Conservation (phyloP, 2,113 vertebrate species). For the Chloropsis hardwickii region DNA sequence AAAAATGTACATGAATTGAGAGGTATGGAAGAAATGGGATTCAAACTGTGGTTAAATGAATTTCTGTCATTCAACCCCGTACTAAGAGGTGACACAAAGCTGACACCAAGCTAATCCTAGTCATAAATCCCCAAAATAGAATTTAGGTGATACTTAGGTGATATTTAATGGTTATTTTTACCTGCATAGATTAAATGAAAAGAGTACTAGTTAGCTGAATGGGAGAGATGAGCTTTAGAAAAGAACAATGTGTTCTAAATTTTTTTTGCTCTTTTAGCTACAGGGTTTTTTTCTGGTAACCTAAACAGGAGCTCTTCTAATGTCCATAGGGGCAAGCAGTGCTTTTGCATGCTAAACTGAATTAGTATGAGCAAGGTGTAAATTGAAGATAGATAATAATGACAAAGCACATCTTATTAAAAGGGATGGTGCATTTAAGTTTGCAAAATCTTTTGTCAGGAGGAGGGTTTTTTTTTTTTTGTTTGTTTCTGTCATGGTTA, state of each 20-base stretch:
- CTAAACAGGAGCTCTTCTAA: neutral
- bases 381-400: neutral
- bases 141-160: constrained; percentile 42
- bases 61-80: constrained; percentile 22
- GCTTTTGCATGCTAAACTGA: neutral
- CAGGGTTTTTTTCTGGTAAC: neutral
- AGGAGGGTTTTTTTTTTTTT: neutral
- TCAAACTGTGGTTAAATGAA: constrained; percentile 49
- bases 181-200: constrained; percentile 4
- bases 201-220: neutral
- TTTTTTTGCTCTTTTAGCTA: neutral
- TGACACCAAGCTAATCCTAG: constrained; percentile 46
- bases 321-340: neutral
- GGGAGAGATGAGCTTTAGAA: neutral
- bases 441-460: neutral
- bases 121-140: constrained; percentile 59
- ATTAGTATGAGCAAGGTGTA: neutral
- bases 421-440: neutral
- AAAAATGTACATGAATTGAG: constrained; percentile 34
- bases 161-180: constrained; percentile 51
- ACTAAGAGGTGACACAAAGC: constrained; percentile 33
- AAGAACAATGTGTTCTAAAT: neutral
- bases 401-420: neutral
- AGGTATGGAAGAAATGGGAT: constrained; percentile 33
- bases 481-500: neutral